Conservation (phyloP, 2,797 vertebrate genomes). For the Leucoraja ocellata region DNA sequence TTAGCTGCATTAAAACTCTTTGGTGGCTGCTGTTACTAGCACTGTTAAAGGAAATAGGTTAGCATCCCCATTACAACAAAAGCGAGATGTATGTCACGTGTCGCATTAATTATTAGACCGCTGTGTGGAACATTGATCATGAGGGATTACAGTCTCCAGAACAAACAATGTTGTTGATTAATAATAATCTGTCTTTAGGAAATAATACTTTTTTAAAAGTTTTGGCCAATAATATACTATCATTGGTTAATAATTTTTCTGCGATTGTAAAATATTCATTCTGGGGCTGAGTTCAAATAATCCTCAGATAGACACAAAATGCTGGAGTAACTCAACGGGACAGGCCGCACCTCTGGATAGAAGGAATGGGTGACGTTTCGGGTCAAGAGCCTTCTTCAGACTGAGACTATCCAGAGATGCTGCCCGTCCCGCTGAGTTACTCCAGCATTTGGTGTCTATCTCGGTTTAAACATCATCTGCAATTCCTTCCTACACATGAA, state of each 20-base stretch:
- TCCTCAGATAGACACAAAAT: too few relatives aligned
- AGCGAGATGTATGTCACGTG: neutral
- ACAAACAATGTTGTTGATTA: neutral
- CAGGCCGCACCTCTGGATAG: too few relatives aligned
- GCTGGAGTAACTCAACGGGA: too few relatives aligned
- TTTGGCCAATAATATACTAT: neutral
- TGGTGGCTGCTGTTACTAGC: neutral
- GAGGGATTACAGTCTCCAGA: neutral
- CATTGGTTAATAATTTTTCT: neutral
- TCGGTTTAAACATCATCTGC: too few relatives aligned
- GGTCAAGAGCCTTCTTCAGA: too few relatives aligned
- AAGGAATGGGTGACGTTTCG: too few relatives aligned
- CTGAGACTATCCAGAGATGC: too few relatives aligned
- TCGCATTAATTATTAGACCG: neutral
- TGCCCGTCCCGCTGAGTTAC: too few relatives aligned
- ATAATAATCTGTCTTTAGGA: neutral
- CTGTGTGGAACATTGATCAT: neutral
- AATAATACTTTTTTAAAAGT: neutral
- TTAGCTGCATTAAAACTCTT: neutral
- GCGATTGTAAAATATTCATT: neutral
- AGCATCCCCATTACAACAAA: neutral
- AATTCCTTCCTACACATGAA: neutral
- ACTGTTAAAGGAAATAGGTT: neutral
- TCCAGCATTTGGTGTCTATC: too few relatives aligned
- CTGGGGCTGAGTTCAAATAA: neutral